These are phyloP conservation scores for Cephus rjabovi DNA, from an alignment of 2,888 invertebrate genomes.

Conservation along the genomic window DNA sequence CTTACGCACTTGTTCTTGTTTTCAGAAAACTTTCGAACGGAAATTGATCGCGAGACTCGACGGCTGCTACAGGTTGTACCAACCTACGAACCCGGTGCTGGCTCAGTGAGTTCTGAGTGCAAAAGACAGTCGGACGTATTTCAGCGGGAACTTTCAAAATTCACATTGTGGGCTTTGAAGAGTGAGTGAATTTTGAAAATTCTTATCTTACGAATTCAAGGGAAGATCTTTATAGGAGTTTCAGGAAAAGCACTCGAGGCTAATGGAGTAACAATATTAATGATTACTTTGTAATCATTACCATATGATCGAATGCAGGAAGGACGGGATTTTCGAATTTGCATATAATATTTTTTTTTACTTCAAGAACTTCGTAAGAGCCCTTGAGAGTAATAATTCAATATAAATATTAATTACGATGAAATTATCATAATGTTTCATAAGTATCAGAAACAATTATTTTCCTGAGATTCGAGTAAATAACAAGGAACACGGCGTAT, in stretches of 20 bases:
- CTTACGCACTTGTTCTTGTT: conserved; percentile 4
- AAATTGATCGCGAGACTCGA: conserved; percentile 53
- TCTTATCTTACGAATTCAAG: background rate
- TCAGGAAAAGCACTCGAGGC: background rate
- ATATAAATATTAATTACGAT: background rate
- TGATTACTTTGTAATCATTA: too few species aligned
- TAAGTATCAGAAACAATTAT: conserved; percentile 3
- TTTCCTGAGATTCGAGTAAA: conserved; percentile 11
- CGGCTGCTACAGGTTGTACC: conserved; percentile 54
- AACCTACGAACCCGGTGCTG: conserved; percentile 55
- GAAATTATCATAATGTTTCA: background rate
- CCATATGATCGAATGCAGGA: conserved; percentile 3
- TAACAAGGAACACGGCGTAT: background rate
- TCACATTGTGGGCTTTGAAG: conserved; percentile 62
- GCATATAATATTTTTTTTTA: background rate
- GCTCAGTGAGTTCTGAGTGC: conserved; percentile 56
- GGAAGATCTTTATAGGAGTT: background rate
- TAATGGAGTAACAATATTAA: background rate
- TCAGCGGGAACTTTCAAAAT: conserved; percentile 54
- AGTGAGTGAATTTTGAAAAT: conserved; percentile 44
- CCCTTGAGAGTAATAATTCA: background rate
- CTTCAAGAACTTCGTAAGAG: background rate
- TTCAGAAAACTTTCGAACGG: conserved; percentile 53
- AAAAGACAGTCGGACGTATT: conserved; percentile 54
- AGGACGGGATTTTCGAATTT: background rate